Evolutionary conservation across 2,113 vertebrate species (phyloP).

Genomic region (Deroptyus accipitrinus): DNA sequence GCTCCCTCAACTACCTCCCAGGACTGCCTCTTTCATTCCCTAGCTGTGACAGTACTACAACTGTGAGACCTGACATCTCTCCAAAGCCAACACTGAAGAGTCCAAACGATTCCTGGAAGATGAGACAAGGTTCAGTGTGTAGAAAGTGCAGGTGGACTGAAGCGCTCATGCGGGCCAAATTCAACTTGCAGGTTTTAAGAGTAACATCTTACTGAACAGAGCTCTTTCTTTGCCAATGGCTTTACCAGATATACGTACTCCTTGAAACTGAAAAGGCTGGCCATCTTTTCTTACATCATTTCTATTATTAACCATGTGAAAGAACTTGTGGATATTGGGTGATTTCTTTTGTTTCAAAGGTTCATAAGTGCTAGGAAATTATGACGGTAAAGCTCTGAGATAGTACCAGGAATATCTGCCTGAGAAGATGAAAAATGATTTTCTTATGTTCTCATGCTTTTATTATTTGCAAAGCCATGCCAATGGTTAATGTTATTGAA

Average conservation of each 20-base stretch:
- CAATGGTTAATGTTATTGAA: background rate
- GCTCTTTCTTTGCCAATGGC: background rate
- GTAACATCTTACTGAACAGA: background rate
- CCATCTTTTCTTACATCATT: background rate
- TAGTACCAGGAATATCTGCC: accelerated
- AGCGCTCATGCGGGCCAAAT: background rate
- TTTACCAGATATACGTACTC: background rate
- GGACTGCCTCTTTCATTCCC: background rate
- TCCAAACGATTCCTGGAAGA: background rate
- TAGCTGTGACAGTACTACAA: background rate
- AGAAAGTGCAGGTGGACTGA: background rate
- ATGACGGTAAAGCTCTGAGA: background rate
- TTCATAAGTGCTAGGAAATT: background rate
- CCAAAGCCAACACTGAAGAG: background rate
- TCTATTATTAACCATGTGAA: background rate
- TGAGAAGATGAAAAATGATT: background rate
- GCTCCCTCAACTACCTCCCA: too few species aligned
- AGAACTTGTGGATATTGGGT: background rate
- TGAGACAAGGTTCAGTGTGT: background rate
- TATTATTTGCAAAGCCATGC: background rate
- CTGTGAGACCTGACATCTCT: accelerated
- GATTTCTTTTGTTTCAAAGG: background rate
- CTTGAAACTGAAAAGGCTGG: background rate
- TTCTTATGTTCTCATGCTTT: background rate
- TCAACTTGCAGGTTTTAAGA: background rate